phyloP scores from a whole-genome alignment of 2,113 vertebrate species.

The Haemorhous mexicanus region DNA sequence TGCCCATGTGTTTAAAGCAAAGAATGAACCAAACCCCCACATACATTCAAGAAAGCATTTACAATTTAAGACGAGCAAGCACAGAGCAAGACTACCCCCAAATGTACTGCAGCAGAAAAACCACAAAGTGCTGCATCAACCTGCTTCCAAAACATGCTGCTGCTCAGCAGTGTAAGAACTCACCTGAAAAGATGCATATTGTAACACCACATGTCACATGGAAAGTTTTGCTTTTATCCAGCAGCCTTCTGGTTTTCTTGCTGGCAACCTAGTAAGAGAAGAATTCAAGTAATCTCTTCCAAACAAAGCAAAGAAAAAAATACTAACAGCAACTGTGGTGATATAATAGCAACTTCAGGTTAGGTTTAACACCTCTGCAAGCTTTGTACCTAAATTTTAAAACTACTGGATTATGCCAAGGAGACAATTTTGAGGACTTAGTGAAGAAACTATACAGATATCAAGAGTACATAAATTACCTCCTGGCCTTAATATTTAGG shows the following conservation, averaged over 20 bases:
- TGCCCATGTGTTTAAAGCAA: not conserved
- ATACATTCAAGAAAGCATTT: not conserved
- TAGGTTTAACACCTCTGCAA: not conserved
- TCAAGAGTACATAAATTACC: not conserved
- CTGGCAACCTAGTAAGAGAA: slow-evolving; percentile 80
- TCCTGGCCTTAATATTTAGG: not conserved
- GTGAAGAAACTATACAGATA: not conserved
- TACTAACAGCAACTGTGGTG: not conserved
- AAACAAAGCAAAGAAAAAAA: slow-evolving; percentile 9
- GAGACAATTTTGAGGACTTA: not conserved
- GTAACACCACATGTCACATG: slow-evolving; percentile 87
- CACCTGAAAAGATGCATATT: slow-evolving; percentile 92
- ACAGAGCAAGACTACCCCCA: slow-evolving; percentile 50
- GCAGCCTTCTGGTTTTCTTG: slow-evolving; percentile 84
- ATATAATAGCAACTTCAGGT: not conserved
- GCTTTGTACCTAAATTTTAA: not conserved
- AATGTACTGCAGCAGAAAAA: slow-evolving; percentile 29
- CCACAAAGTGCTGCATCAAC: not conserved
- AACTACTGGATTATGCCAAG: not conserved
- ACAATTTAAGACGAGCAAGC: not conserved
- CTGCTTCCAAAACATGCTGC: not conserved
- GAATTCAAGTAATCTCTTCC: slow-evolving; percentile 7
- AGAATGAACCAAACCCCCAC: not conserved
- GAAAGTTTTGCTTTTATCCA: slow-evolving; percentile 91
- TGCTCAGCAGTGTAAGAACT: not conserved